These are phyloP conservation scores for Parnassius apollo DNA, from an alignment of 2,888 invertebrate species.

Conservation along the genomic window DNA sequence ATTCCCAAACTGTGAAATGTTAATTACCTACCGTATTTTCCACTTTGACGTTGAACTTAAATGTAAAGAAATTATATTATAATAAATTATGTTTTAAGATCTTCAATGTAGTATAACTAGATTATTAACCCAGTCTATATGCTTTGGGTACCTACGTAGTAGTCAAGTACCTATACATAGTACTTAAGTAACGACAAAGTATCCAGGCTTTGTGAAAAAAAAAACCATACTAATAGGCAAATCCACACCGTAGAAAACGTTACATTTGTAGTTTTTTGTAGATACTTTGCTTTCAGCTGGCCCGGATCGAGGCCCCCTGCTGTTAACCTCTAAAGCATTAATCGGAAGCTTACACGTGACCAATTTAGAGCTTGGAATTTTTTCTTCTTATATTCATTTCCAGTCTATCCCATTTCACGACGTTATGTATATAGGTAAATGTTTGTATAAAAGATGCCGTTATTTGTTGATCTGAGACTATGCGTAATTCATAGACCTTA, in stretches of 20 bases:
- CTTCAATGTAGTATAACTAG: too few relatives aligned
- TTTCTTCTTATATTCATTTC: slow-evolving; percentile 70
- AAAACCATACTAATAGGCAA: slow-evolving; percentile 19
- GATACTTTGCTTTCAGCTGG: slow-evolving; percentile 55
- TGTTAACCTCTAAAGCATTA: slow-evolving; percentile 67
- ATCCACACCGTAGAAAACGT: slow-evolving; percentile 18
- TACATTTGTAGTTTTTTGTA: slow-evolving; percentile 41
- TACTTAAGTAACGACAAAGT: not conserved
- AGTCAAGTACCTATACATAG: not conserved
- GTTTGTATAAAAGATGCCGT: not conserved
- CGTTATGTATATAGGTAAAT: slow-evolving; percentile 48
- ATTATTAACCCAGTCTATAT: slow-evolving; percentile 3
- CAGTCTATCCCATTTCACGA: slow-evolving; percentile 71
- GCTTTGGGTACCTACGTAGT: slow-evolving; percentile 2
- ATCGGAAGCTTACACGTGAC: slow-evolving; percentile 76
- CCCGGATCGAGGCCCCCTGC: slow-evolving; percentile 41
- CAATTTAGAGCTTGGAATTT: slow-evolving; percentile 74
- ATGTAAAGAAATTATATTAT: too few relatives aligned
- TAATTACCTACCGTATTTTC: not conserved
- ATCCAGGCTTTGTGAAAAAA: slow-evolving; percentile 12
- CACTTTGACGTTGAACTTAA: too few relatives aligned
- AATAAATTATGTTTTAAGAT: too few relatives aligned
- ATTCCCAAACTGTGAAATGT: slow-evolving; percentile 27
- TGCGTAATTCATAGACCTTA: slow-evolving; percentile 6
- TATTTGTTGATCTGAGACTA: slow-evolving; percentile 7